Evolutionary conservation across 2,797 vertebrate genomes (phyloP), one percentile per base, ranked within the genome.

Genomic region (Typhlichthys eigenmanni): DNA sequence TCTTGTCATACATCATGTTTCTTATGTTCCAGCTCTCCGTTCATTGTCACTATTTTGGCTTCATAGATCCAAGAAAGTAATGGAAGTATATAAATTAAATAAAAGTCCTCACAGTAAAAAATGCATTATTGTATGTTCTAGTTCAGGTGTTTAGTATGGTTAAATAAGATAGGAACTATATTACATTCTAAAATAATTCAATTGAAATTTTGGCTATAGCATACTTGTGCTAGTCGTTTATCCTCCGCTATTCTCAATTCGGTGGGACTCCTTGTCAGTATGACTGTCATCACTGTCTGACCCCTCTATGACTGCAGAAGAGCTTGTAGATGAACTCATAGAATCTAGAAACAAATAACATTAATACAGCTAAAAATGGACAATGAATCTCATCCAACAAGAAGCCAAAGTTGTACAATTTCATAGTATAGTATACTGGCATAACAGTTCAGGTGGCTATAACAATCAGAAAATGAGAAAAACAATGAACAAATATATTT

Each of bases 281-380:
- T 60, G 16, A 54, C 32, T n/a, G 57, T 60, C 64, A 60, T 60
- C 64, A 46, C 49, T 54, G 19, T 66, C 54, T 24, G 24, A 24
- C 60, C 50, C 57, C 51, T 54, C 55, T 58, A 54, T 58, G 51
- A 71, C 64, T 64, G 14, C 62, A 73, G 57, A 19, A 59, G 57
- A 68, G 59, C 48, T 61, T 46, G 55, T 47, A 51, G 55, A 58
- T 48, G 64, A 17, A 34, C 64, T 53, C 56, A 54, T 48, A 50
- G 59, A 61, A 50, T 61, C 59, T 61, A 51, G 48, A 24, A 61
- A 38, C n/a, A 38, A 32, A 24, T 50, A 47, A 61, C 17, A 32
- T 49, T 13, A 60, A 24, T 24, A 24, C 19, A 24, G 19, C 5
- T 48, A 60, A 47, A 19, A 50, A n/a, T 16, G 19, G 19, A 19